Evolutionary conservation across 2,113 vertebrate genomes (phyloP).

Genomic region (Bambusicola thoracicus): DNA sequence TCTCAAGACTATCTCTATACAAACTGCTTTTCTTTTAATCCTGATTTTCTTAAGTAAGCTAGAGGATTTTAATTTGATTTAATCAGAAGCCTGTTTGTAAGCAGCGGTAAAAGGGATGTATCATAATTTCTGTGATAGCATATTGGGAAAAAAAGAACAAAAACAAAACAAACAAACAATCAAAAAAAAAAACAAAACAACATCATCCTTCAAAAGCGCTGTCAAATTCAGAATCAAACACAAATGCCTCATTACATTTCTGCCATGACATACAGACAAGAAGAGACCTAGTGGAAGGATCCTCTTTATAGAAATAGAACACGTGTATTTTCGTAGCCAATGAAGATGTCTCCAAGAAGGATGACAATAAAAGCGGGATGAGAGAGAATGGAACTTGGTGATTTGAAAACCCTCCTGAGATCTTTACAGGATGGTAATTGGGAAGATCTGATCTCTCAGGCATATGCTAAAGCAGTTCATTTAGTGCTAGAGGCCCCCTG

Average conservation of each 20-base stretch:
- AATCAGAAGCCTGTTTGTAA: background rate
- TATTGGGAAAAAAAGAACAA: too few relatives aligned
- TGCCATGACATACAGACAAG: background rate
- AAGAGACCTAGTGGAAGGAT: background rate
- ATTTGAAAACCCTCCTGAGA: background rate
- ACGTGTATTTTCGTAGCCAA: background rate
- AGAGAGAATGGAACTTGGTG: constrained; percentile 15
- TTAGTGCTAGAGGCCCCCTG: background rate
- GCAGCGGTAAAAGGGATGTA: background rate
- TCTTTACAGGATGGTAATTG: background rate
- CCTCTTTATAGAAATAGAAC: background rate
- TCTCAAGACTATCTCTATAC: background rate
- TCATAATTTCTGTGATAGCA: background rate
- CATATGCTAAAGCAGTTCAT: background rate
- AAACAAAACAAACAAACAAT: too few relatives aligned
- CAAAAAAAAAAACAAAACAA: background rate
- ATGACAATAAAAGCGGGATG: background rate
- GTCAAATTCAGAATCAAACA: background rate
- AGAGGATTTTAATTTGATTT: background rate
- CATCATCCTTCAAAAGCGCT: background rate
- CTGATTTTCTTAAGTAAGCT: background rate
- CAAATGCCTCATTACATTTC: background rate
- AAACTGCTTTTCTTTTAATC: background rate
- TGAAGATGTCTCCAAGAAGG: constrained; percentile 14
- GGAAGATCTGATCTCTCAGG: constrained; percentile 2